A percentile compares a stretch with the other conserved stretches of the same genome.
Evolutionary conservation across 2,888 invertebrate species (phyloP).

Genomic region (Celastrina argiolus): DNA sequence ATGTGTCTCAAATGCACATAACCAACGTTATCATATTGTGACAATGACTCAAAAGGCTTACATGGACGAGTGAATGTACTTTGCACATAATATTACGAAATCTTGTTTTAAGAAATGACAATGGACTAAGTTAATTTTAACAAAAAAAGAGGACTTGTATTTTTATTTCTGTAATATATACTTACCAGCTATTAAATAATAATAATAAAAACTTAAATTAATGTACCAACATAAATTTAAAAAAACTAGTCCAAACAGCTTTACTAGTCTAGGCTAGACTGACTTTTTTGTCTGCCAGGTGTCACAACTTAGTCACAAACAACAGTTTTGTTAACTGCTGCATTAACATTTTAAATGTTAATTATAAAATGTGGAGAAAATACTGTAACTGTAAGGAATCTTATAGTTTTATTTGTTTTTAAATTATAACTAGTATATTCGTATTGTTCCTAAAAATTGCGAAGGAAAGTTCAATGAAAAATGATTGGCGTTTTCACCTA

Average conservation of each 20-base stretch:
- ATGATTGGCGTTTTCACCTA: no score
- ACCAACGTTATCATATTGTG: constrained; percentile 23
- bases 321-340: background rate
- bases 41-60: constrained; percentile 20
- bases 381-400: no score
- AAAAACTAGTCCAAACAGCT: background rate
- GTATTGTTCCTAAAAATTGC: no score
- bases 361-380: no score
- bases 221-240: background rate
- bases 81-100: background rate
- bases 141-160: background rate
- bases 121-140: background rate
- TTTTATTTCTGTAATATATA: background rate
- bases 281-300: background rate
- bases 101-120: constrained; percentile 4
- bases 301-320: background rate
- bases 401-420: no score
- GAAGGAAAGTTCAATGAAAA: no score
- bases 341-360: no score
- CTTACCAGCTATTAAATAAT: no score
- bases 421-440: no score
- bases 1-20: constrained; percentile 25
- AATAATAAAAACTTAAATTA: background rate
- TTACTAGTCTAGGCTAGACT: background rate
- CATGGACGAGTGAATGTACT: background rate